Evolutionary conservation across 2,797 vertebrate species (phyloP), one percentile per base, ranked within the genome.

Genomic region (Halcyon leucocephala): DNA sequence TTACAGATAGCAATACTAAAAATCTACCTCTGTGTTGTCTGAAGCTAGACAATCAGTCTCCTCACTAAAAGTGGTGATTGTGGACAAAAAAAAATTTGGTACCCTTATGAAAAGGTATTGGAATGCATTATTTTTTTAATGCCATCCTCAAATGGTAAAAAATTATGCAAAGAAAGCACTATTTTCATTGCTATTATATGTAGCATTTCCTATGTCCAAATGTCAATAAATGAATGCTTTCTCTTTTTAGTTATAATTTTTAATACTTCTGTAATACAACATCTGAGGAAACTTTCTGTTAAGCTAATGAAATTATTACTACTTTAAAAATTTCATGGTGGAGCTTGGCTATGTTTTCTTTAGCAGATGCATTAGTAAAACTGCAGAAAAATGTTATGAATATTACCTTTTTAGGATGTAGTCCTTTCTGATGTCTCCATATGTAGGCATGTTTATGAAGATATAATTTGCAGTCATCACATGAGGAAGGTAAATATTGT

Each of bases 1-100:
- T 94, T 90, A 62, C 33, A 86, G 33, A 67, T 81, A 92, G 55
- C 14, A 22, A 9, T 88, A 80, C 41, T 74, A 77, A 87, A 94
- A 92, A 81, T 83, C 60, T 88, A 6, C 73, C 16, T 70, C 46
- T 91, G 15, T 21, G 25, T 80, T 80, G 9, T 71, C 71, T 91
- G 64, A 85, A 82, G 29, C n/a, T 62, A 61, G 24, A 77, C 18
- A 33, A 31, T 89, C 44, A 54, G 11, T 82, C 5, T 31, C 14
- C 29, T 78, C 26, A 8, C 33, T 89, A 44, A 78, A 77, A 73
- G 17, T 81, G 46, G 33, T 3, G 9, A 83, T 29, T 66, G 10
- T 85, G 26, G 8, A 6, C 26, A 72, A 86, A 71, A 49, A 82
- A 70, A 80, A 29, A 83, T 80, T 76, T 72, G 31, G 46, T 71